These are phyloP conservation scores for Drosophila lini DNA, from an alignment of 1,140 invertebrate genomes.

Conservation along the genomic window DNA sequence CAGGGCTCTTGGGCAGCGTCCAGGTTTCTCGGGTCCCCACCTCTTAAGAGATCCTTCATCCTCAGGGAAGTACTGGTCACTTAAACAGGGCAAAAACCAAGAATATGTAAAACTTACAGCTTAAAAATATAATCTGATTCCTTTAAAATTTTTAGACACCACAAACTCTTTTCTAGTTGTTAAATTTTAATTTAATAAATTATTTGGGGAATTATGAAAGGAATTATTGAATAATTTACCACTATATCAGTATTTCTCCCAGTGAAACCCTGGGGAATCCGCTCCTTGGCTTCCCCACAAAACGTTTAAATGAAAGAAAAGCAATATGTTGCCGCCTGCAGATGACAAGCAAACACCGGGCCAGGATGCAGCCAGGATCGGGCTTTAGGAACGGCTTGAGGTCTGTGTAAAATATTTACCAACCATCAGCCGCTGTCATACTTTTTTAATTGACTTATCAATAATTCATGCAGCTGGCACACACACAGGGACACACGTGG, in stretches of 20 bases:
- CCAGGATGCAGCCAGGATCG: conserved; percentile 18
- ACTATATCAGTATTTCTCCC: neutral
- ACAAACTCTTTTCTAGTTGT: too few species aligned
- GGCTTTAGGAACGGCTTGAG: conserved; percentile 31
- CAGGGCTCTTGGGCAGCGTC: conserved; percentile 24
- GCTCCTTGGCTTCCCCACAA: conserved; percentile 26
- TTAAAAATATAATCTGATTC: neutral
- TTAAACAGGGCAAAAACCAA: conserved; percentile 13
- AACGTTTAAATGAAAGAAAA: conserved; percentile 64
- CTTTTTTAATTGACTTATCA: conserved; percentile 84
- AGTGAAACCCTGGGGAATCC: conserved; percentile 19
- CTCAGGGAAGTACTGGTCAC: conserved; percentile 13
- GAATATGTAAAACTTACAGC: neutral
- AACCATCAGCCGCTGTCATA: conserved; percentile 78
- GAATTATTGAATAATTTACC: neutral
- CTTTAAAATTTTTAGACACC: neutral
- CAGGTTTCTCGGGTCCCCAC: neutral
- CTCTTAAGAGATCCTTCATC: neutral
- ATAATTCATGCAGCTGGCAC: conserved; percentile 72
- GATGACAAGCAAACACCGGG: conserved; percentile 48
- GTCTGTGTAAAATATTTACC: conserved; percentile 67
- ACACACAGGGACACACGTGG: conserved; percentile 23
- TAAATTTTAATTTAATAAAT: neutral
- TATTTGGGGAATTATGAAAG: neutral
- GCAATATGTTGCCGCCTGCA: conserved; percentile 44